Base-by-base conservation (phyloP, 2,113 vertebrate species). In the Carollia perspicillata region DNA sequence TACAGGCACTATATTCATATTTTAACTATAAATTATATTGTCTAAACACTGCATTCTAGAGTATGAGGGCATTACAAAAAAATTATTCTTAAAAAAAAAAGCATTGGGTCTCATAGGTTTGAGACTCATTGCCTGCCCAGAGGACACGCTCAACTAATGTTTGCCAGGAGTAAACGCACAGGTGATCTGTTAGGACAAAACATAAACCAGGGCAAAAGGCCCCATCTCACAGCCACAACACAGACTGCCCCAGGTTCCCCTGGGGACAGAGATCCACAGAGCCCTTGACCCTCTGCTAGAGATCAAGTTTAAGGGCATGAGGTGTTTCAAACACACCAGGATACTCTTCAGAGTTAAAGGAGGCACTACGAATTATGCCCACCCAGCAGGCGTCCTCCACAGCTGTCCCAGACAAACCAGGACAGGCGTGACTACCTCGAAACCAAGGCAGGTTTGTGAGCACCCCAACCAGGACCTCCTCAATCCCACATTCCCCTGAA, bases 111-210 rank as follows among this genome's bases (percentile, higher is more conserved):
- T 0, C 3, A 9, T 0, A 8, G 23, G 8, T 28, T 4, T 14
- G 4, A 60, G 74, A 42, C 33, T 42, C 12, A 40, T 1, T 13
- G 22, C 11, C 51, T 47, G 8, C n/a, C 26, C 51, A 37, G 17
- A 63, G 28, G 37, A 13, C 8, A 33, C 0, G 0, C 4, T 22
- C 4, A 3, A 8, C 40, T 35, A 23, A 28, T 1, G 1, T 44
- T 35, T 55, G 6, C 1, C 0, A 7, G 13, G 11, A 51, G 8
- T 40, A 33, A n/a, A 51, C 10, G 33, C 5, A 1, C 0, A 0
- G 5, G 53, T 20, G 12, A 65, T 22, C 35, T n/a, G 0, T 33
- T 7, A 10, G 30, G 30, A 37, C 37, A 26, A 51, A 60, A 78
- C 0, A 13, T 3, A 66, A 10, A 58, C 13, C 5, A 28, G 3